Evolutionary conservation across 2,797 vertebrate genomes (phyloP).

Genomic region (Pteronotus mesoamericanus): DNA sequence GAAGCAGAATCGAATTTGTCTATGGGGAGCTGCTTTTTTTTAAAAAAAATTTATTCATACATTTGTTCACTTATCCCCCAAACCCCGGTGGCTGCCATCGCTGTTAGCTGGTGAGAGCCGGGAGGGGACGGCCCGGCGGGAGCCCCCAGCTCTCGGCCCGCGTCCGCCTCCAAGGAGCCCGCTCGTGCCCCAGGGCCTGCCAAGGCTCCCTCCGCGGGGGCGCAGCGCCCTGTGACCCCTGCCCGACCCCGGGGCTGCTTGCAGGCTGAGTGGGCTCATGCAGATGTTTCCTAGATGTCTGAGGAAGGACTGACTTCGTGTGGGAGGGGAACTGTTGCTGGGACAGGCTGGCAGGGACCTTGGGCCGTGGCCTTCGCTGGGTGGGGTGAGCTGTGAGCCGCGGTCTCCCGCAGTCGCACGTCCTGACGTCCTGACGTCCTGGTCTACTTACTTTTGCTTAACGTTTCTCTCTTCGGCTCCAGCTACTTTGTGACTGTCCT

Average conservation of each 20-base stretch:
- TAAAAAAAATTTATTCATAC: neutral
- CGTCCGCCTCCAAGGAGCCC: neutral
- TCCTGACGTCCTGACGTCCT: too few species aligned
- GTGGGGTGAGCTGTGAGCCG: too few species aligned
- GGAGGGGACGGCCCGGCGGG: neutral
- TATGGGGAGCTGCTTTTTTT: neutral
- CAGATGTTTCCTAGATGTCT: too few species aligned
- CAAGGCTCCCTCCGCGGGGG: too few species aligned
- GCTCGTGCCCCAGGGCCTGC: too few species aligned
- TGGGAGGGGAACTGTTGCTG: too few species aligned
- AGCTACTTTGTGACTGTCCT: neutral
- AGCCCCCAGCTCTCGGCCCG: neutral
- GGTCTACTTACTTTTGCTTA: neutral
- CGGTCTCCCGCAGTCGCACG: neutral
- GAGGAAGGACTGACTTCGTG: too few species aligned
- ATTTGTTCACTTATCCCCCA: neutral
- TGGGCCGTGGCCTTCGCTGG: too few species aligned
- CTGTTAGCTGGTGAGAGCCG: neutral
- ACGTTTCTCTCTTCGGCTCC: neutral
- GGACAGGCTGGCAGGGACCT: too few species aligned
- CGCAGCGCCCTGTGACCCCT: too few species aligned
- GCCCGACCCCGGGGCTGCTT: too few species aligned
- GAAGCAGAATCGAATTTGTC: constrained; percentile 4
- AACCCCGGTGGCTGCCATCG: neutral
- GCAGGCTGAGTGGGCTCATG: too few species aligned